These are phyloP conservation scores for Perdita meconis DNA, from an alignment of 2,888 invertebrate species.

Conservation along the genomic window DNA sequence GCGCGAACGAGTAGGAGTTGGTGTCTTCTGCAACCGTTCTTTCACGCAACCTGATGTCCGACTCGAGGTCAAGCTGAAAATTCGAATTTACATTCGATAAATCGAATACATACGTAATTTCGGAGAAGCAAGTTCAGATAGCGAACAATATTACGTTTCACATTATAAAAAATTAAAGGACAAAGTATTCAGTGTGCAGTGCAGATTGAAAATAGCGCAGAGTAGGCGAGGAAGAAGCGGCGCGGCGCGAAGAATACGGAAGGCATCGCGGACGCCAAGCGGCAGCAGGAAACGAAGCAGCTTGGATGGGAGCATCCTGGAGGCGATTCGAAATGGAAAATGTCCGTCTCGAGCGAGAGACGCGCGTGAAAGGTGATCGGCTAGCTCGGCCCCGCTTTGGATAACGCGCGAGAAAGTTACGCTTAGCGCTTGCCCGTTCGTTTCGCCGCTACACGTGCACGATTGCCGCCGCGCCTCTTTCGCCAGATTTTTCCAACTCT, in stretches of 20 bases:
- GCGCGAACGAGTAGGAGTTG: neutral
- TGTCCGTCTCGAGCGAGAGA: slow-evolving; percentile 56
- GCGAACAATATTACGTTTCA: no score
- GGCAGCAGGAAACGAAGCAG: neutral
- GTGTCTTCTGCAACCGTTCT: neutral
- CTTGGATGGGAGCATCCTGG: slow-evolving; percentile 16
- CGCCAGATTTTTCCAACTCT: slow-evolving; percentile 23
- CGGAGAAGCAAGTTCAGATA: no score
- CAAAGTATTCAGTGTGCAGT: no score
- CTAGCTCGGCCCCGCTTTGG: slow-evolving; percentile 52
- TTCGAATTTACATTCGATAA: no score
- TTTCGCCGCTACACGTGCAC: slow-evolving; percentile 40
- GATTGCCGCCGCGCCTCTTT: slow-evolving; percentile 44
- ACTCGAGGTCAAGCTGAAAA: no score
- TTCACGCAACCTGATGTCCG: neutral
- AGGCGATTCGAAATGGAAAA: slow-evolving; percentile 54
- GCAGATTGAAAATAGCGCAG: neutral
- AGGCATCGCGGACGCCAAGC: neutral
- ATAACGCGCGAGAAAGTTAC: slow-evolving; percentile 67
- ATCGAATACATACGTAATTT: no score
- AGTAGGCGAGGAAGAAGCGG: neutral
- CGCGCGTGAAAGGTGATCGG: slow-evolving; percentile 74
- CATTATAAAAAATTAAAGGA: no score
- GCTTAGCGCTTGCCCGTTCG: slow-evolving; percentile 49
- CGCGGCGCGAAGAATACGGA: neutral